These are phyloP conservation scores for Pristionchus arcanus DNA, from an alignment of 2,888 invertebrate genomes.

Conservation along the genomic window DNA sequence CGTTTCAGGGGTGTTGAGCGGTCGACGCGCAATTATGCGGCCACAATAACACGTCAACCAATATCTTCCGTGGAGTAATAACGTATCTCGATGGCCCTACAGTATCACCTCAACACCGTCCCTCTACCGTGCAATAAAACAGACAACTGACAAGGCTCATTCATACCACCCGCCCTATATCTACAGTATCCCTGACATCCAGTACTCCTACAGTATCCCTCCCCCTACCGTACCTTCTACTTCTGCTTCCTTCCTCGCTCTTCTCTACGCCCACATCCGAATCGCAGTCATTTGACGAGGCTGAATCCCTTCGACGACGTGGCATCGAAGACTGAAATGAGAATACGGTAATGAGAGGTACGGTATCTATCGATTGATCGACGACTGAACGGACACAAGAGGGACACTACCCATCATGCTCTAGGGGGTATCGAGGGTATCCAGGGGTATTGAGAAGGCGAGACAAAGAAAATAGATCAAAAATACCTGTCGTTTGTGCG, in stretches of 20 bases:
- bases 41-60: not conserved
- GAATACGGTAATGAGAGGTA: constrained; percentile 1
- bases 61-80: not conserved
- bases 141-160: not conserved
- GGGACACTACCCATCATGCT: not conserved
- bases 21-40: not conserved
- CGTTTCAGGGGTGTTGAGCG: not conserved
- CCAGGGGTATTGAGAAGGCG: no score
- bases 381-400: no score
- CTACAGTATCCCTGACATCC: not conserved
- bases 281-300: not conserved
- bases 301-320: constrained; percentile 21
- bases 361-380: not conserved
- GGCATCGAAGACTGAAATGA: constrained; percentile 49
- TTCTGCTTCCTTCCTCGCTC: not conserved
- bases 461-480: not conserved
- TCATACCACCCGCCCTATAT: not conserved
- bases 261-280: not conserved
- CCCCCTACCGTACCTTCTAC: not conserved
- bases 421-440: not conserved
- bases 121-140: not conserved
- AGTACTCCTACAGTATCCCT: not conserved
- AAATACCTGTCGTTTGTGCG: not conserved
- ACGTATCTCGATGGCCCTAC: no score
- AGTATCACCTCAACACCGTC: no score